Evolutionary conservation across 2,113 vertebrate species (phyloP), one percentile per base, ranked within the genome.

Genomic region (Ginglymostoma cirratum): DNA sequence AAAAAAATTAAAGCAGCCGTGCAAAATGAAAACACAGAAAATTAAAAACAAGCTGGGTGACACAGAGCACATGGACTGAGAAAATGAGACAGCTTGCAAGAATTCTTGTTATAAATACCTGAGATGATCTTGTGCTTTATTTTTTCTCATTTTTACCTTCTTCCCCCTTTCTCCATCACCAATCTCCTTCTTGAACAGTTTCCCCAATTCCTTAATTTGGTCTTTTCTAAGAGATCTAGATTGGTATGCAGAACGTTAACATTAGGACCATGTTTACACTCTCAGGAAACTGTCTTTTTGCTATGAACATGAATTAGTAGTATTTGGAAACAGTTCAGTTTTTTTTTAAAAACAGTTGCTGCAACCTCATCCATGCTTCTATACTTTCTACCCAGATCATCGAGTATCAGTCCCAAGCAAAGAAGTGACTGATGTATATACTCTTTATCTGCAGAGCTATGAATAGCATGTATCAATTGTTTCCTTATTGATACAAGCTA

Each of bases 151-250:
- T 96, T 97, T 97, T 96, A 97, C 78, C 96, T 97, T 97, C 1
- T 96, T 72, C 85, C 96, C 27, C 48, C 52, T 61, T 90, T 55
- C 52, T 90, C 87, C 52, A 34, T 90, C 52, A 90, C 52, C 52
- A 61, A 65, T 97, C 70, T 97, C 98, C 96, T 97, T 98, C 96
- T 96, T 98, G 96, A 98, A 97, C 65, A 98, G 96, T 66, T 96
- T 97, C 80, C 96, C 97, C 95, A 98, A 95, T 83, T 94, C 96
- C 96, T 97, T 98, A 1, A 97, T 96, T 8, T 97, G 96, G 96
- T 97, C 96, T 96, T 93, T 96, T 96, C 97, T 97, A 96, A 96
- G 95, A 96, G 96, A 96, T 96, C 97, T 96, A 96, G 95, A 96
- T 96, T 95, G 85, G 96, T 69, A 83, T 15, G 52, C 80, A 94